phyloP scores from a whole-genome alignment of 1,140 invertebrate genomes.

The Babylonia areolata region DNA sequence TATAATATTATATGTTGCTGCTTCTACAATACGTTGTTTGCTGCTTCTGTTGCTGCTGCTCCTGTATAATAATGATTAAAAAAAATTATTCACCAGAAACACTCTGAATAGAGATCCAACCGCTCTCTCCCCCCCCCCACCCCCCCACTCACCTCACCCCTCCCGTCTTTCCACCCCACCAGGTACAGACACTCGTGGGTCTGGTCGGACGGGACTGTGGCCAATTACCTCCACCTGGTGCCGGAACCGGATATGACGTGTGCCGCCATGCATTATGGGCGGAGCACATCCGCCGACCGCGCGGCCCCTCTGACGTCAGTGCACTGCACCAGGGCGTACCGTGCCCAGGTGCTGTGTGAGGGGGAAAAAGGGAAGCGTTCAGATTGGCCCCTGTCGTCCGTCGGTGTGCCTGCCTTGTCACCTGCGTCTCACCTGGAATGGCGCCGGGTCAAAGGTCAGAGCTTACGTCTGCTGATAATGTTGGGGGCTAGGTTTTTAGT shows the following conservation, averaged over 20 bases:
- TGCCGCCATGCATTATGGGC: neutral
- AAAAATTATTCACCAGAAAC: too few relatives aligned
- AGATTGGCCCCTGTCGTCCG: neutral
- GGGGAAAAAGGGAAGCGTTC: neutral
- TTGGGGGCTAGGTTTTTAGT: too few relatives aligned
- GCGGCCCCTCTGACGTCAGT: neutral
- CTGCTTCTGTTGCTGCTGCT: too few relatives aligned
- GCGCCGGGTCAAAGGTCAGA: neutral
- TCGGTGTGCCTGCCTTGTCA: neutral
- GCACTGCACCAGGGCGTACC: neutral
- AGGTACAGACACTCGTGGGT: constrained; percentile 20
- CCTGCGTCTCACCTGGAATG: neutral
- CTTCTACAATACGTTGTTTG: too few relatives aligned
- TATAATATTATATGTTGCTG: too few relatives aligned
- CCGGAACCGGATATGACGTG: constrained; percentile 19
- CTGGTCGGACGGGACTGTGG: constrained; percentile 17
- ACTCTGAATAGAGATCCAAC: too few relatives aligned
- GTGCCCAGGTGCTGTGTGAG: constrained; percentile 11
- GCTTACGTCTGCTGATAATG: too few relatives aligned
- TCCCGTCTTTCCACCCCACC: neutral
- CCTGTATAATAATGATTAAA: too few relatives aligned
- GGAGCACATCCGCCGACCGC: neutral
- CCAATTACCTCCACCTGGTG: constrained; percentile 6
- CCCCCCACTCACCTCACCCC: too few relatives aligned
- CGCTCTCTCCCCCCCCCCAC: neutral